Conservation (phyloP, 2,888 invertebrate species). For the Chouioia cunea region DNA sequence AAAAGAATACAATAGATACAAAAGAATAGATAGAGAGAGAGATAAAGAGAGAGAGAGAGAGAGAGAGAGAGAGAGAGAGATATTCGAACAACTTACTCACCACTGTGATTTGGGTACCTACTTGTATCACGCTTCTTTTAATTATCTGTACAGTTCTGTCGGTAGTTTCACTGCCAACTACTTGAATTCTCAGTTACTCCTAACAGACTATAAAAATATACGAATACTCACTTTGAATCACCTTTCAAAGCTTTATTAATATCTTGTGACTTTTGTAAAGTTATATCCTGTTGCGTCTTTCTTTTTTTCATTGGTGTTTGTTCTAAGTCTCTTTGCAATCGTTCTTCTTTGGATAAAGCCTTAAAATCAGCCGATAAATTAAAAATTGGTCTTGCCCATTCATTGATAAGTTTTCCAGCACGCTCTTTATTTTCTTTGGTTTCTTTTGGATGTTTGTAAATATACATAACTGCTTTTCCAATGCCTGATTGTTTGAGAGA, state of each 20-base stretch:
- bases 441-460: conserved; percentile 98
- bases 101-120: no score
- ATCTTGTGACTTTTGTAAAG: conserved; percentile 71
- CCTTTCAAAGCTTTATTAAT: conserved; percentile 76
- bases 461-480: conserved; percentile 99
- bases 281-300: conserved; percentile 70
- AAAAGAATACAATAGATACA: no score
- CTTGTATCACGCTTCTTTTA: no score
- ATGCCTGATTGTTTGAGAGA: conserved; percentile 96
- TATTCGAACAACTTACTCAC: no score
- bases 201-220: no score
- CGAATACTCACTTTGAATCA: conserved; percentile 72
- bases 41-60: no score
- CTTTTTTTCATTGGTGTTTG: conserved; percentile 77
- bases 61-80: no score
- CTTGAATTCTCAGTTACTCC: no score
- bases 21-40: no score
- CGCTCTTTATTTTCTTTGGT: conserved; percentile 91
- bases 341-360: conserved; percentile 92
- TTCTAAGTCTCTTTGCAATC: conserved; percentile 91
- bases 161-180: no score
- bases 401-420: conserved; percentile 93
- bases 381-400: conserved; percentile 98
- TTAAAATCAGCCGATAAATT: conserved; percentile 94
- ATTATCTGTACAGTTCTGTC: no score